Evolutionary conservation across 2,113 vertebrate species (phyloP).

Genomic region (Scartelaos histophorus): DNA sequence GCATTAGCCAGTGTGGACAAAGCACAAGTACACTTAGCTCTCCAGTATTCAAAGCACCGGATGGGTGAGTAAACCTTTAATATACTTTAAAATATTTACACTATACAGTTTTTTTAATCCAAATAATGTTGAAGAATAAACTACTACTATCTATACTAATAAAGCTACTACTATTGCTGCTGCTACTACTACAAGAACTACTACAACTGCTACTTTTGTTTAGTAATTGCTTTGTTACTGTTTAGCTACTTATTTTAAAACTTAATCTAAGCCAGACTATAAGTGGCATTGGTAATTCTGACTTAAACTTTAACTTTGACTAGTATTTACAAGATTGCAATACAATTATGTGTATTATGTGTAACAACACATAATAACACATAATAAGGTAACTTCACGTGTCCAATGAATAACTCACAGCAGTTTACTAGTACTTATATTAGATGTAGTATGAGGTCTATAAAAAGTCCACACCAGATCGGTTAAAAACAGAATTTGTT

Average conservation of each 20-base stretch:
- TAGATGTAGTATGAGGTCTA: too few relatives aligned
- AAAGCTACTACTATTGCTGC: not conserved
- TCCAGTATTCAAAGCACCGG: not conserved
- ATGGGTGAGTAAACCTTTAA: slow-evolving; percentile 33
- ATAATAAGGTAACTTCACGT: too few relatives aligned
- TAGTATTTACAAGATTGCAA: too few relatives aligned
- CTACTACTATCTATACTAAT: not conserved
- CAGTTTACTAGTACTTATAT: too few relatives aligned
- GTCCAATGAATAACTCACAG: too few relatives aligned
- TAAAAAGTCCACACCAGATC: too few relatives aligned
- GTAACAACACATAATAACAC: too few relatives aligned
- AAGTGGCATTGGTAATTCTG: too few relatives aligned
- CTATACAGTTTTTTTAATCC: not conserved
- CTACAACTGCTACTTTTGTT: not conserved
- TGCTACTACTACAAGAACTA: too few relatives aligned
- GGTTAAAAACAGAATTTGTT: not conserved
- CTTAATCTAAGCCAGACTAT: not conserved
- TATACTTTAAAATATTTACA: not conserved
- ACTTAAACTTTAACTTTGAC: too few relatives aligned
- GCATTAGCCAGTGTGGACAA: slow-evolving; percentile 19
- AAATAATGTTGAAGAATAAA: not conserved
- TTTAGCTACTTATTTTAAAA: not conserved
- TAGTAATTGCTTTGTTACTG: too few relatives aligned
- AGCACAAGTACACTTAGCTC: not conserved
- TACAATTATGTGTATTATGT: too few relatives aligned